phyloP scores from a whole-genome alignment of 2,113 vertebrate species.

The Catharus minimus region DNA sequence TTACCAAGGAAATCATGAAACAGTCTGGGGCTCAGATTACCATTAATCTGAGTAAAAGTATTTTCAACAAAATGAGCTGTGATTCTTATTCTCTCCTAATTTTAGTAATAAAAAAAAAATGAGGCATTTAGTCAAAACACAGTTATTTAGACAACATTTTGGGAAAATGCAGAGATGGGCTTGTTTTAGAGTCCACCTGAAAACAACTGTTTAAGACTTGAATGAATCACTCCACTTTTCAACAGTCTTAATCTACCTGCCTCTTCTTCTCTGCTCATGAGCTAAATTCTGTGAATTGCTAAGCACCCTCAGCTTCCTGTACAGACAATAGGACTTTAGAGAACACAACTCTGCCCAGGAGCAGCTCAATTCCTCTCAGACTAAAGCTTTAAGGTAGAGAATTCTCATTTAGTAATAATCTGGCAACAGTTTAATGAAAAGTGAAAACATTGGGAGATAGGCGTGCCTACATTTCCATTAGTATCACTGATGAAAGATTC shows the following conservation, averaged over 20 bases:
- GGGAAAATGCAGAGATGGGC: not conserved
- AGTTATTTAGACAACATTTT: not conserved
- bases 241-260: not conserved
- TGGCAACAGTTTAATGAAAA: not conserved
- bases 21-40: not conserved
- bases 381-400: not conserved
- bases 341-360: not conserved
- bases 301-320: not conserved
- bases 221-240: not conserved
- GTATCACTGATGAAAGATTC: conserved; percentile 14
- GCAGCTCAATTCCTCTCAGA: not conserved
- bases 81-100: not conserved
- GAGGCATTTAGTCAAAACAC: not conserved
- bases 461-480: not conserved
- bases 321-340: not conserved
- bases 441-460: not conserved
- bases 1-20: not conserved
- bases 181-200: not conserved
- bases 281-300: not conserved
- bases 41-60: not conserved
- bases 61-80: not conserved
- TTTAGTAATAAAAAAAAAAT: not conserved
- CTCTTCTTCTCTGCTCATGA: not conserved
- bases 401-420: not conserved
- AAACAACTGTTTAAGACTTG: not conserved